Evolutionary conservation across 2,888 invertebrate genomes (phyloP), one percentile per base, ranked within the genome.

Genomic region (Onthophagus sagittarius): DNA sequence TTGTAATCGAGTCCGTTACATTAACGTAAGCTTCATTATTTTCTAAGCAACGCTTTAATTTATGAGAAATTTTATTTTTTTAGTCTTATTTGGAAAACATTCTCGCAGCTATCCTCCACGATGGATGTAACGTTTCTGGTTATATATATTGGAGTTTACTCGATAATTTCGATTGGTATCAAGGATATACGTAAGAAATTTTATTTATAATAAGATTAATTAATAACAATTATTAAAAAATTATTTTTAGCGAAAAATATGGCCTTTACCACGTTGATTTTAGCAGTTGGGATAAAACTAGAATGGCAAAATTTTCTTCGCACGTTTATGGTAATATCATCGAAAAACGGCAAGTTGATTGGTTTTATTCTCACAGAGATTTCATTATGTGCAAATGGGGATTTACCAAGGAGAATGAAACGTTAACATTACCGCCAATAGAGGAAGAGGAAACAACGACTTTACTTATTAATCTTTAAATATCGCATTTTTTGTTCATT

Each of bases 161-260:
- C 82, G 94, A 94, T 79, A 92, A 92, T 81, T 93, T 91, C 81
- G 93, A 94, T 82, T 94, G 94, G 93, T 87, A 87, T 76, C 86
- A 87, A 53, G 94, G 94, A 32, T 94, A 88, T 80, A 88, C 88
- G 88, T 91, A 87, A 89, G 90, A 15, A 15, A 2, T 64, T 64
- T 15, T 2, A 23, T n/a, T 14, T 5, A 71, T 15, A 14, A 39
- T 39, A 7, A 39, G 9, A 32, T 14, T 33, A 23, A 23, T 23
- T 3, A 23, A 23, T 2, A 23, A 23, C 3, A 23, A 23, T 23
- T 62, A 70, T 13, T 62, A n/a, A 15, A 70, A 31, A 14, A 5
- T 63, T 15, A 31, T 15, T 6, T 77, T 67, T 69, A 74, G 74
- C 5, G 15, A 62, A 14, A 71, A 73, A 69, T 93, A 91, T 82